These are phyloP conservation scores for Mya arenaria DNA, from an alignment of 1,140 invertebrate genomes.

Conservation along the genomic window DNA sequence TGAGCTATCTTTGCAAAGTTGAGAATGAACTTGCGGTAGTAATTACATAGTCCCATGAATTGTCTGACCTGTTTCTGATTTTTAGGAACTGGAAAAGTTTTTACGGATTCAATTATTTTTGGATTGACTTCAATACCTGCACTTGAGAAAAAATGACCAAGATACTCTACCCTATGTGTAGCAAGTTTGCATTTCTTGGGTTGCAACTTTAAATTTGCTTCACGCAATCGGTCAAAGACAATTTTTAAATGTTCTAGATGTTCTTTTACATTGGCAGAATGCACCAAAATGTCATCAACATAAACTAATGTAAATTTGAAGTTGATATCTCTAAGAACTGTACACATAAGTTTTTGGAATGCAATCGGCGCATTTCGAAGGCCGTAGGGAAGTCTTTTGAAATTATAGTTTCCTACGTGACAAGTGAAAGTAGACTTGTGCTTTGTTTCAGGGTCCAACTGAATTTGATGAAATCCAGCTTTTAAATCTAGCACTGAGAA, in stretches of 20 bases:
- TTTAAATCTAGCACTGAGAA: slow-evolving; percentile 59
- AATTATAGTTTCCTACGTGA: slow-evolving; percentile 48
- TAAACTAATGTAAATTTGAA: slow-evolving; percentile 56
- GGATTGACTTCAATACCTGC: slow-evolving; percentile 54
- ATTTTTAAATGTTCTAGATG: slow-evolving; percentile 23
- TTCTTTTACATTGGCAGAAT: slow-evolving; percentile 3
- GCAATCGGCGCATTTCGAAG: slow-evolving; percentile 44
- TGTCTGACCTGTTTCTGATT: too few relatives aligned
- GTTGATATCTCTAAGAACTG: slow-evolving; percentile 22
- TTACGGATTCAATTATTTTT: too few relatives aligned
- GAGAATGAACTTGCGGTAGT: too few relatives aligned
- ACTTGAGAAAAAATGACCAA: slow-evolving; percentile 57
- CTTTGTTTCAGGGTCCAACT: slow-evolving; percentile 50
- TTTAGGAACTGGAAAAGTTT: too few relatives aligned
- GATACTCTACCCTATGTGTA: slow-evolving; percentile 52
- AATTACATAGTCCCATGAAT: too few relatives aligned
- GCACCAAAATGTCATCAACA: too few relatives aligned
- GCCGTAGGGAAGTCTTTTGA: slow-evolving; percentile 43
- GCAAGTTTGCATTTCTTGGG: too few relatives aligned
- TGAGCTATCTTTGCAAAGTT: too few relatives aligned
- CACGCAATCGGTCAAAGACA: slow-evolving; percentile 11
- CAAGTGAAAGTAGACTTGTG: slow-evolving; percentile 62
- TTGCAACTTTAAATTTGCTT: neutral
- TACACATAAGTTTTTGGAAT: slow-evolving; percentile 50
- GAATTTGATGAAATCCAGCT: slow-evolving; percentile 62